Conservation (phyloP, 2,888 invertebrate genomes). For the Bursaphelenchus okinawaensis region DNA sequence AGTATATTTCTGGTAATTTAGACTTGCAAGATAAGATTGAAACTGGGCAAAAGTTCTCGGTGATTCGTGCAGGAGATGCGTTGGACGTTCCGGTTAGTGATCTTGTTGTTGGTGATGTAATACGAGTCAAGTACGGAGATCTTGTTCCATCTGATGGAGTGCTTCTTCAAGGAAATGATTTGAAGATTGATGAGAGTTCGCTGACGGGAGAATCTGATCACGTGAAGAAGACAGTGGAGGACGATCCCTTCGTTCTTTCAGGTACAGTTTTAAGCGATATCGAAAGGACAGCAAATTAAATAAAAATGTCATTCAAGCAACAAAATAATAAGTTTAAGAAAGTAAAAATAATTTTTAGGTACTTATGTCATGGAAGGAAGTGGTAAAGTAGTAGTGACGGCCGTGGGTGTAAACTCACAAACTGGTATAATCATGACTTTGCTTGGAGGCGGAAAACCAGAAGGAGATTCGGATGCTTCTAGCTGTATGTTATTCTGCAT, state of each 20-base stretch:
- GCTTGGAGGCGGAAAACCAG: constrained; percentile 20
- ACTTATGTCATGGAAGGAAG: constrained; percentile 99
- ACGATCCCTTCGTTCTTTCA: constrained; percentile 94
- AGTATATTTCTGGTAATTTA: no score
- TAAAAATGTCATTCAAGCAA: not conserved
- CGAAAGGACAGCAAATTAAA: not conserved
- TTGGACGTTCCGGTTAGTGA: constrained; percentile 88
- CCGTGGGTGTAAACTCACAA: constrained; percentile 95
- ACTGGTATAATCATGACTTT: constrained; percentile 65
- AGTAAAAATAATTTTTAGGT: no score
- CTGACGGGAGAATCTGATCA: constrained; percentile 98
- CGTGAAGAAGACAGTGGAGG: constrained; percentile 88
- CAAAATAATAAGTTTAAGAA: no score
- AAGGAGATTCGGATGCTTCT: constrained; percentile 6
- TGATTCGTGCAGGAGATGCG: constrained; percentile 84
- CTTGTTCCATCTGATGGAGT: constrained; percentile 95
- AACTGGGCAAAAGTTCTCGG: constrained; percentile 96
- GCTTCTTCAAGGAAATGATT: constrained; percentile 90
- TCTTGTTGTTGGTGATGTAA: constrained; percentile 92
- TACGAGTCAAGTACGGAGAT: constrained; percentile 77
- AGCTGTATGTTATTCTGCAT: constrained; percentile 21
- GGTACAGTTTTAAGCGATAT: constrained; percentile 57
- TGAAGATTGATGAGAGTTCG: constrained; percentile 97
- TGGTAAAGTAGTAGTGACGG: constrained; percentile 89
- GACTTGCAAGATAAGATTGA: constrained; percentile 68